Percentiles rank a stretch among this genome's conserved stretches.
Evolutionary conservation across 53 echinoderm and acorn worm genomes (phyloP).

Genomic region (Temnopleurus reevesii): DNA sequence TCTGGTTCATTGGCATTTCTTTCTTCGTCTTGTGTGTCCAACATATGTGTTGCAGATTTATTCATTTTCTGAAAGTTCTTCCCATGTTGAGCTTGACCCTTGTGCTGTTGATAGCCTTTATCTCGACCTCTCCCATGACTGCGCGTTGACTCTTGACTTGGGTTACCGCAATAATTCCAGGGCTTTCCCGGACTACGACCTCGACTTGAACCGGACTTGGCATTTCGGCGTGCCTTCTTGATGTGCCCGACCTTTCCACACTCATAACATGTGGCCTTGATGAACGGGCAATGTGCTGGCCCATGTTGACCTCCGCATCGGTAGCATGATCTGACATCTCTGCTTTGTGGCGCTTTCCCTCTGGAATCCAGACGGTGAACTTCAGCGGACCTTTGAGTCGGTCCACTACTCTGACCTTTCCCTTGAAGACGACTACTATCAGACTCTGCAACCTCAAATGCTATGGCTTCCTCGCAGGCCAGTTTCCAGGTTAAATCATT

Average conservation of each 20-base stretch:
- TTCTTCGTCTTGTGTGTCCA: conserved; percentile 2
- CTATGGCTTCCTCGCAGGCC: conserved; percentile 57
- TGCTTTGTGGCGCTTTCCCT: conserved; percentile 10
- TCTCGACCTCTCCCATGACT: conserved; percentile 39
- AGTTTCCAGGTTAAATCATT: conserved; percentile 56
- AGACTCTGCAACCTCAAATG: conserved; percentile 55
- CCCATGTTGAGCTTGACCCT: conserved; percentile 20
- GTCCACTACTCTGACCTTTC: not conserved
- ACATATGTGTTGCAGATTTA: conserved; percentile 29
- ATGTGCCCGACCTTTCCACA: conserved; percentile 64
- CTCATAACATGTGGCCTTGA: conserved; percentile 33
- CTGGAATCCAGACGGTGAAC: not conserved
- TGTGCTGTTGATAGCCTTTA: conserved; percentile 7
- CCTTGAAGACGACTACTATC: conserved; percentile 22
- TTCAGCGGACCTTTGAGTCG: not conserved
- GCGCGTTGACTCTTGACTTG: not conserved
- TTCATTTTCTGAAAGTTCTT: not conserved
- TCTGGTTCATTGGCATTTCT: not conserved
- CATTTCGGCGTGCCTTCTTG: conserved; percentile 24
- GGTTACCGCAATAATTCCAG: not conserved
- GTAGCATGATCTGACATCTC: conserved; percentile 25
- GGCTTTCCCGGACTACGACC: conserved; percentile 1
- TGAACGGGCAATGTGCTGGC: conserved; percentile 41
- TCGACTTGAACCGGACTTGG: not conserved
- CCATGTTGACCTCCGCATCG: conserved; percentile 35